Evolutionary conservation across 2,113 vertebrate genomes (phyloP), one percentile per base, ranked within the genome.

Genomic region (Ictidomys tridecemlineatus): DNA sequence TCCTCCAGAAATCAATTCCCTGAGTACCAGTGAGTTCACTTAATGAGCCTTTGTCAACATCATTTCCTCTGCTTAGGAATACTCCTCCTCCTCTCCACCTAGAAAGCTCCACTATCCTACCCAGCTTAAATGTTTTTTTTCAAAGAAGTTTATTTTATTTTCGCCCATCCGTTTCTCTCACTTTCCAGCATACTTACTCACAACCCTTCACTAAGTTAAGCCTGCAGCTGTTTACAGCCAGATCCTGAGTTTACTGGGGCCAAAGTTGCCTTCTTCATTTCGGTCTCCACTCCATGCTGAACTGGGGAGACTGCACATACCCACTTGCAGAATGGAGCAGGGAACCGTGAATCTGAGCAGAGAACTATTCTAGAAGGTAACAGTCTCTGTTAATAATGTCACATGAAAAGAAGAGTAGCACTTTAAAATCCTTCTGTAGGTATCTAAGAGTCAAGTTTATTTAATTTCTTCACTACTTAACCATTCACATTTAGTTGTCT

Each of bases 371-470:
- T 32, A 5, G 10, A n/a, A 80, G 2, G 13, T 45, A 32, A 34
- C 16, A 22, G 26, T 72, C 32, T 22, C 5, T 61, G 18, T 61
- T 17, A 69, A 34, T 2, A 84, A 45, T 45, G 45, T 8, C 14
- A 45, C 0, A 2, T 0, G 5, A 13, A 1, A 84, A 65, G 37
- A 32, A 51, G 9, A 48, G 9, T 0, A 73, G 13, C 17, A 58
- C 73, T 77, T 61, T 42, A n/a, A 93, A 85, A 72, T 42, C 56
- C 13, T 26, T 80, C 70, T 37, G 11, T 2, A 37, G 26, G 45
- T 82, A 69, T 85, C 30, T 16, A 67, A 76, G 73, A 53, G 34
- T 83, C 37, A 32, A 7, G 53, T 39, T 28, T 89, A 45, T 30
- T 73, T 32, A 76, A 5, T 42, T 48, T 39, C 16, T 37, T 96